Evolutionary conservation across 1,140 invertebrate species (phyloP).

Genomic region (Meloidogyne exigua): DNA sequence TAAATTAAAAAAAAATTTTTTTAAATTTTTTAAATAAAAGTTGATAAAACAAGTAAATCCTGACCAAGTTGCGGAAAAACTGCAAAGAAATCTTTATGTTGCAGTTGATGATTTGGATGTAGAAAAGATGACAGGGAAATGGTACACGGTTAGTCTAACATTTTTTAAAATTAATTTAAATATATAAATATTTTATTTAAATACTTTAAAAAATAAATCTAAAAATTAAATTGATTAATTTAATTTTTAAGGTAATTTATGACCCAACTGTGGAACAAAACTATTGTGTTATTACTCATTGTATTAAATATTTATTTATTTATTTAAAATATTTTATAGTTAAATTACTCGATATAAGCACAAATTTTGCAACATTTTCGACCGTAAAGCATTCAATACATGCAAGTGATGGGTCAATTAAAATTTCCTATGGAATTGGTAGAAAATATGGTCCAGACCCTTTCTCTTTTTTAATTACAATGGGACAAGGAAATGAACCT

Average conservation of each 20-base stretch:
- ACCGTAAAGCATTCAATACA: constrained; percentile 44
- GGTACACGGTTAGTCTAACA: constrained; percentile 40
- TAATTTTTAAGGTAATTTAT: constrained; percentile 39
- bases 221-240: background rate
- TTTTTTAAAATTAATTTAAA: too few species aligned
- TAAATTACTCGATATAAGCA: constrained; percentile 37
- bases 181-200: too few species aligned
- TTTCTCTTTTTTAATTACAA: constrained; percentile 51
- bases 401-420: constrained; percentile 25
- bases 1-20: background rate
- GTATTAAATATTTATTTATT: background rate
- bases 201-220: too few species aligned
- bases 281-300: constrained; percentile 33
- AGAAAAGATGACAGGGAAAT: constrained; percentile 49
- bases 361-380: constrained; percentile 52
- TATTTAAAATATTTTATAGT: constrained; percentile 16
- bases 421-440: constrained; percentile 42
- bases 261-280: constrained; percentile 50
- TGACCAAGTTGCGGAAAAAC: constrained; percentile 49
- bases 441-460: constrained; percentile 53
- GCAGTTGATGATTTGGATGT: constrained; percentile 54
- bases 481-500: constrained; percentile 50
- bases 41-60: constrained; percentile 46
- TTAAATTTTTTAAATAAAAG: constrained; percentile 37
- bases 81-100: constrained; percentile 51